phyloP scores from a whole-genome alignment of 2,797 vertebrate genomes.

The Passerculus sandwichensis region DNA sequence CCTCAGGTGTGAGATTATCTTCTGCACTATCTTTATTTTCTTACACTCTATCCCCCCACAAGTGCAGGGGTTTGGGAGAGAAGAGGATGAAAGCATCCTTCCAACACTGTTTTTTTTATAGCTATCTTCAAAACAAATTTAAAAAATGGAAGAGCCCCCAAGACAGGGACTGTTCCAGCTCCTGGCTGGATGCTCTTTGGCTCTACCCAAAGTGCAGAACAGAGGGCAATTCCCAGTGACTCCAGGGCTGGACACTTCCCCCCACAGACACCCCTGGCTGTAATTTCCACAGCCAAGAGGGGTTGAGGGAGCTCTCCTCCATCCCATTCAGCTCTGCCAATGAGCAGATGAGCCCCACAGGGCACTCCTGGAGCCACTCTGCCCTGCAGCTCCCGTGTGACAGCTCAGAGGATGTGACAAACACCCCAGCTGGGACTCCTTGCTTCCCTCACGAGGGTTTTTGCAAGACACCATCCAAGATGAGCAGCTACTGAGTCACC shows the following conservation, averaged over 20 bases:
- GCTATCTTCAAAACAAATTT: not conserved
- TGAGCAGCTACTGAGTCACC: not conserved
- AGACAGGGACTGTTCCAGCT: not conserved
- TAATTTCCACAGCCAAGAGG: not conserved
- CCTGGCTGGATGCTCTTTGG: not conserved
- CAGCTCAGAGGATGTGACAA: accelerated
- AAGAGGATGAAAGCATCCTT: not conserved
- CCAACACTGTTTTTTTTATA: not conserved
- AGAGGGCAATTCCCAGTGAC: not conserved
- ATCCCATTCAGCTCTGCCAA: accelerated
- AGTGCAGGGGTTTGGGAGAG: not conserved
- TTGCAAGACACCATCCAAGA: not conserved
- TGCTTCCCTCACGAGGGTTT: not conserved
- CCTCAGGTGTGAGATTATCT: too few relatives aligned
- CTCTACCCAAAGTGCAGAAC: too few relatives aligned
- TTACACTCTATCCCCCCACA: too few relatives aligned
- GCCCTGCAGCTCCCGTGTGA: not conserved
- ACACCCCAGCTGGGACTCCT: not conserved
- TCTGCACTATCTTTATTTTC: too few relatives aligned
- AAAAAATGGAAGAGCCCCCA: not conserved
- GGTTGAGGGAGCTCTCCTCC: not conserved
- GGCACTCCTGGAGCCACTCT: not conserved
- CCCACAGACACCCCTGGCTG: too few relatives aligned
- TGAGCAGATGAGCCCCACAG: not conserved
- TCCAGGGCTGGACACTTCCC: not conserved